These are phyloP conservation scores for Cryptops parisi DNA, from an alignment of 2,888 invertebrate genomes.

Conservation along the genomic window DNA sequence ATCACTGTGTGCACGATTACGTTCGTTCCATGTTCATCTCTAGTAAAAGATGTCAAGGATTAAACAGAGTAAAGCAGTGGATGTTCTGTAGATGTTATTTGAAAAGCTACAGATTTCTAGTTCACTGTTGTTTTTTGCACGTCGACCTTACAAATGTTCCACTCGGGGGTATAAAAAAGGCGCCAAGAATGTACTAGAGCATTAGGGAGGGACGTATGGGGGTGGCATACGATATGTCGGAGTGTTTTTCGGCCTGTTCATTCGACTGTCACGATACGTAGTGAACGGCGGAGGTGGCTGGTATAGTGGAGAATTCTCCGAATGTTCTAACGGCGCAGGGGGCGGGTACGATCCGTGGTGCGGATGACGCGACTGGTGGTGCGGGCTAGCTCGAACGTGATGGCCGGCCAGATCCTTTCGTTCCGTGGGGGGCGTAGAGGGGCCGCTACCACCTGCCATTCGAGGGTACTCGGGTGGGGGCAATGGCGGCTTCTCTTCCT, in stretches of 20 bases:
- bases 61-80: too few species aligned
- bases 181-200: background rate
- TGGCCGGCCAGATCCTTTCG: slow-evolving; percentile 17
- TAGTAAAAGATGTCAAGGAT: too few species aligned
- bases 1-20: too few species aligned
- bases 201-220: slow-evolving; percentile 93
- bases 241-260: slow-evolving; percentile 61
- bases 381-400: slow-evolving; percentile 18
- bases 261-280: slow-evolving; percentile 49
- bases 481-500: slow-evolving; percentile 86
- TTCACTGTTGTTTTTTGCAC: too few species aligned
- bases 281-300: slow-evolving; percentile 81
- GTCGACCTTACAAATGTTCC: too few species aligned
- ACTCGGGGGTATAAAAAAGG: background rate
- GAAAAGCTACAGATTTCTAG: too few species aligned
- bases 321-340: slow-evolving; percentile 17
- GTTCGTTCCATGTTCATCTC: too few species aligned
- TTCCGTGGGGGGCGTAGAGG: slow-evolving; percentile 22
- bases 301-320: slow-evolving; percentile 53
- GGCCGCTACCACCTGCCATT: slow-evolving; percentile 35
- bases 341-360: slow-evolving; percentile 18
- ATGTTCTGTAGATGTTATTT: too few species aligned
- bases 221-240: slow-evolving; percentile 91
- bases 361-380: slow-evolving; percentile 5
- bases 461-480: slow-evolving; percentile 63